Evolutionary conservation across 2,113 vertebrate species (phyloP).

Genomic region (Phalacrocorax pelagicus): DNA sequence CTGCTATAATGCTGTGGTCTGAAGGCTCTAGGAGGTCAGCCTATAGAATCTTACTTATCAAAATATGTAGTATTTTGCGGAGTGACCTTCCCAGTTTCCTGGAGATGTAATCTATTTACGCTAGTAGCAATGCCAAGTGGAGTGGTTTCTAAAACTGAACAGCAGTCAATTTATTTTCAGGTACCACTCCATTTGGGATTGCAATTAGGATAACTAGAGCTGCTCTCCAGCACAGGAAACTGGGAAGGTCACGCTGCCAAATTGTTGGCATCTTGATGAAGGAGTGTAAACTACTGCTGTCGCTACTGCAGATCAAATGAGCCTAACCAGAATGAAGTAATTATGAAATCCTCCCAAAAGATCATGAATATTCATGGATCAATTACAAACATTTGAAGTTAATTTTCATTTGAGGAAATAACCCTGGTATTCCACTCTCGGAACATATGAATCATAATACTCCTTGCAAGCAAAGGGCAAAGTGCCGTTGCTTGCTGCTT

Average conservation of each 20-base stretch:
- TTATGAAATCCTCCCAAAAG: slow-evolving; percentile 21
- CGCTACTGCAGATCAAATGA: not conserved
- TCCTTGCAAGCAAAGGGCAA: not conserved
- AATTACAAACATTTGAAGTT: slow-evolving; percentile 12
- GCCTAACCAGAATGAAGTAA: slow-evolving; percentile 24
- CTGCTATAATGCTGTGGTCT: not conserved
- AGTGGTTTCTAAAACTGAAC: slow-evolving; percentile 9
- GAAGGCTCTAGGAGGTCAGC: not conserved
- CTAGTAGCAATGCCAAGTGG: not conserved
- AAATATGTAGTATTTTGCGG: not conserved
- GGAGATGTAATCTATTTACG: not conserved
- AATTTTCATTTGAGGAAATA: slow-evolving; percentile 9
- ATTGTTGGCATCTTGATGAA: slow-evolving; percentile 30
- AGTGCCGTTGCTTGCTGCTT: accelerated
- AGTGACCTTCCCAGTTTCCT: slow-evolving; percentile 15
- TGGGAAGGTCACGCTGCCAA: not conserved
- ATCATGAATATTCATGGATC: slow-evolving; percentile 25
- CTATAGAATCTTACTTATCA: not conserved
- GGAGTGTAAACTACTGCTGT: not conserved
- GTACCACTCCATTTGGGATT: slow-evolving; percentile 45
- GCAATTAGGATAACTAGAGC: slow-evolving; percentile 33
- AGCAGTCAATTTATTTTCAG: slow-evolving; percentile 41
- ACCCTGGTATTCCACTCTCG: not conserved
- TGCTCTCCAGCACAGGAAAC: slow-evolving; percentile 40
- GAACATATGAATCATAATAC: not conserved